phyloP scores from a whole-genome alignment of 1,140 invertebrate genomes.

The Acromyrmex charruanus region DNA sequence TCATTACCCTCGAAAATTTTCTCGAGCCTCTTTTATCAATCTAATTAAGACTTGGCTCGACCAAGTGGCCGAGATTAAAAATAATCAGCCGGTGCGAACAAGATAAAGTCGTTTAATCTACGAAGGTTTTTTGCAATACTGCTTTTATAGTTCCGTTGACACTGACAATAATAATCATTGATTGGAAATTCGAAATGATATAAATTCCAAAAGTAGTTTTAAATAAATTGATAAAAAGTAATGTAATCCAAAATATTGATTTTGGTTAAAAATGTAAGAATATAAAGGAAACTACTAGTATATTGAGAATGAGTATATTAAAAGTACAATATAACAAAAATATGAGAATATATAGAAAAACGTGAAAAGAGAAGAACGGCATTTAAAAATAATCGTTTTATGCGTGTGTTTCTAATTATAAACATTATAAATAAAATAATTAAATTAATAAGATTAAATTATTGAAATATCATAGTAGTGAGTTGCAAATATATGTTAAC shows the following conservation, averaged over 20 bases:
- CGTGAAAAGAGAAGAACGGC: not conserved
- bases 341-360: not conserved
- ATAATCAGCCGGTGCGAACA: constrained; percentile 10
- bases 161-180: constrained; percentile 3
- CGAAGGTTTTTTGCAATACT: not conserved
- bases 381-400: not conserved
- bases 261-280: not conserved
- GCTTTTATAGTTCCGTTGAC: too few species aligned
- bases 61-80: constrained; percentile 44
- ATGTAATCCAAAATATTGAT: not conserved
- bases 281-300: too few species aligned
- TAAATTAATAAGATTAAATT: not conserved
- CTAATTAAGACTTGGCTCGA: constrained; percentile 41
- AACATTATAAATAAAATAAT: constrained; percentile 10
- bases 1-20: constrained; percentile 60
- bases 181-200: not conserved
- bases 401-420: not conserved
- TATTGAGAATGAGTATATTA: too few species aligned
- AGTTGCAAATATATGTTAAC: not conserved
- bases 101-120: constrained; percentile 16
- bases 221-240: not conserved
- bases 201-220: not conserved
- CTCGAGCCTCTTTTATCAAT: constrained; percentile 35
- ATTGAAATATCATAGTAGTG: not conserved
- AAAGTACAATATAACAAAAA: not conserved